Conservation (phyloP, 2,888 invertebrate species). For the Caenorhabditis imperialis region DNA sequence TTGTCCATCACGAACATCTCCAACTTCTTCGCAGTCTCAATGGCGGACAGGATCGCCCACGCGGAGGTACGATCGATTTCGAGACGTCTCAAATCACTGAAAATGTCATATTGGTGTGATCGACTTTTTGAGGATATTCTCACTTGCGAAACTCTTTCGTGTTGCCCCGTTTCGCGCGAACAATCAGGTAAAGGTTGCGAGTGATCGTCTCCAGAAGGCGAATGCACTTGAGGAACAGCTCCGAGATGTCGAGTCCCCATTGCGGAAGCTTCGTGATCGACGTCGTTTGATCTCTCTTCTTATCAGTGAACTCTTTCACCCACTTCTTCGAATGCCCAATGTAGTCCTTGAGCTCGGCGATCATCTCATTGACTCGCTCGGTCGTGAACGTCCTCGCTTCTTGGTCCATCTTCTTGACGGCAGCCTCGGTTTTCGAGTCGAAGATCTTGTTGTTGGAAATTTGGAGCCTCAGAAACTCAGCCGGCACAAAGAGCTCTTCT, state of each 20-base stretch:
- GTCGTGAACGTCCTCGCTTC: background rate
- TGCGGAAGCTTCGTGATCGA: slow-evolving; percentile 7
- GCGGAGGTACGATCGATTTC: background rate
- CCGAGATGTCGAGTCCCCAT: slow-evolving; percentile 30
- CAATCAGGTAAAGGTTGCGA: slow-evolving; percentile 83
- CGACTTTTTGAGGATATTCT: slow-evolving; percentile 40
- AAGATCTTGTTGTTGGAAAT: slow-evolving; percentile 20
- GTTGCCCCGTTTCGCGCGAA: slow-evolving; percentile 80
- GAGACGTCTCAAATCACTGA: background rate
- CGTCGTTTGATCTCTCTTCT: slow-evolving; percentile 6
- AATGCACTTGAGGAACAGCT: slow-evolving; percentile 79
- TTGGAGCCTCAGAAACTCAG: slow-evolving; percentile 23
- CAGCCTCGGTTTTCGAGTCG: background rate
- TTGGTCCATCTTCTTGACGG: background rate
- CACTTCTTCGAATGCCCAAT: slow-evolving; percentile 10
- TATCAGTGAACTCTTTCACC: slow-evolving; percentile 12
- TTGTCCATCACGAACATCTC: slow-evolving; percentile 23
- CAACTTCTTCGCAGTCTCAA: slow-evolving; percentile 19
- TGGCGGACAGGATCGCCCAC: slow-evolving; percentile 3
- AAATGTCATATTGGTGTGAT: background rate
- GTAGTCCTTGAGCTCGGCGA: slow-evolving; percentile 15
- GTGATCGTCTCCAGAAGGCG: slow-evolving; percentile 84
- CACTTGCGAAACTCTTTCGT: slow-evolving; percentile 57
- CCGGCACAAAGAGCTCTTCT: slow-evolving; percentile 16
- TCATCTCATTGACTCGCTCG: slow-evolving; percentile 8